A percentile compares a stretch with the other conserved stretches of the same genome.
These are phyloP conservation scores for Aptenodytes patagonicus DNA, from an alignment of 2,113 vertebrate genomes.

Conservation along the genomic window DNA sequence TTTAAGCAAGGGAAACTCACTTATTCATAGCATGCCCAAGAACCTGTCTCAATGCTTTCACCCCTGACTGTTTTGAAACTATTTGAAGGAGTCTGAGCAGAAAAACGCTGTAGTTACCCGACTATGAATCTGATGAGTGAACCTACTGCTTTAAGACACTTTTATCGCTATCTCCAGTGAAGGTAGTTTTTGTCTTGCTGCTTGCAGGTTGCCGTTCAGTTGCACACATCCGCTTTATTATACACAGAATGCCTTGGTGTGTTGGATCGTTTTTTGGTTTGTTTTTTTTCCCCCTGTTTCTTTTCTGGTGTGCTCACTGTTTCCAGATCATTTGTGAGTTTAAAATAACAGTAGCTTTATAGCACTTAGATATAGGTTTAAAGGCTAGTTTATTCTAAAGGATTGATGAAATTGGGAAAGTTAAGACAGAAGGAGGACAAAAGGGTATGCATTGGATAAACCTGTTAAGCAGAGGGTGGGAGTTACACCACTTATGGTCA, in stretches of 20 bases:
- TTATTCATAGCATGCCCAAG: neutral
- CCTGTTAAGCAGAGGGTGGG: neutral
- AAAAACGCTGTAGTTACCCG: neutral
- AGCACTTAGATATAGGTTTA: neutral
- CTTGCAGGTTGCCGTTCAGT: neutral
- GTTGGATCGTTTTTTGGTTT: neutral
- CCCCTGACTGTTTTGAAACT: neutral
- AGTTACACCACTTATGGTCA: neutral
- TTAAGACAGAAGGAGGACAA: neutral
- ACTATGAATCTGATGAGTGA: neutral
- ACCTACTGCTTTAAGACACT: neutral
- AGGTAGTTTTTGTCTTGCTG: neutral
- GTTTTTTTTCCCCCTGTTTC: fast-evolving
- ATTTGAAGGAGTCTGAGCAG: neutral
- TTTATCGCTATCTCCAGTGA: neutral
- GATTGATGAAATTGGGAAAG: neutral
- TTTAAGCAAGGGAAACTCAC: neutral
- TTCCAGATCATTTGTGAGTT: neutral
- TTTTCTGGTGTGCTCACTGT: neutral
- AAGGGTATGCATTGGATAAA: neutral
- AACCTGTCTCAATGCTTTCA: neutral
- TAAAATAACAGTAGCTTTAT: neutral
- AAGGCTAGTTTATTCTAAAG: neutral
- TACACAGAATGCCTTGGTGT: neutral
- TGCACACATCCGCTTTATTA: neutral